These are phyloP conservation scores for Conus betulinus DNA, from an alignment of 1,140 invertebrate genomes.

Conservation along the genomic window DNA sequence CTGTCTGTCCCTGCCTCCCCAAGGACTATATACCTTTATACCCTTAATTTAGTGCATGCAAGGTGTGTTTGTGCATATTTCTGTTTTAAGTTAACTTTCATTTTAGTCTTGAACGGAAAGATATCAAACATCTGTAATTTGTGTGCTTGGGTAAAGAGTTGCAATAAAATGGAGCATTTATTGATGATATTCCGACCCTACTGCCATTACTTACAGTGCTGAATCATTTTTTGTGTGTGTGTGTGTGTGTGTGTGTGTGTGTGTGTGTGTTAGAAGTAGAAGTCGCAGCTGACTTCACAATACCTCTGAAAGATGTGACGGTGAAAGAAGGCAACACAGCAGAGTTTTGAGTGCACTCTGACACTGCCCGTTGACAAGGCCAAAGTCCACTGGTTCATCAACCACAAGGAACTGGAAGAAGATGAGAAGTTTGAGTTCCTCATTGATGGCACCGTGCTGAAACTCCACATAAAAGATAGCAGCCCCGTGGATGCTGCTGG, in stretches of 20 bases:
- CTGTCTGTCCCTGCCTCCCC: neutral
- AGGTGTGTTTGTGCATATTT: neutral
- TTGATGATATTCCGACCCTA: too few species aligned
- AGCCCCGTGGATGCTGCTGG: constrained; percentile 87
- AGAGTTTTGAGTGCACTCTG: constrained; percentile 92
- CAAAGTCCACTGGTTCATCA: constrained; percentile 72
- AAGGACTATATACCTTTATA: too few species aligned
- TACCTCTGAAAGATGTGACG: constrained; percentile 62
- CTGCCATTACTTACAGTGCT: neutral
- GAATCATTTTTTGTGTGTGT: neutral
- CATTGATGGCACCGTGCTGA: constrained; percentile 63
- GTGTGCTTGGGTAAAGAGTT: too few species aligned
- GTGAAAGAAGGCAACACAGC: constrained; percentile 87
- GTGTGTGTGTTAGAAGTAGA: too few species aligned
- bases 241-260: constrained; percentile 3
- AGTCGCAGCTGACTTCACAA: constrained; percentile 55
- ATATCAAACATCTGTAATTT: too few species aligned
- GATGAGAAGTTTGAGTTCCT: constrained; percentile 77
- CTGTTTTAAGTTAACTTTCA: neutral
- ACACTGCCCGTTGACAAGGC: constrained; percentile 86
- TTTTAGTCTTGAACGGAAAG: too few species aligned
- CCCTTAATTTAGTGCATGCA: too few species aligned
- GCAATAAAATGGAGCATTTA: too few species aligned
- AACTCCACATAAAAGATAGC: constrained; percentile 76
- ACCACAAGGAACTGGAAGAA: constrained; percentile 69